Evolutionary conservation across 2,888 invertebrate genomes (phyloP).

Genomic region (Drosophila infuscata): DNA sequence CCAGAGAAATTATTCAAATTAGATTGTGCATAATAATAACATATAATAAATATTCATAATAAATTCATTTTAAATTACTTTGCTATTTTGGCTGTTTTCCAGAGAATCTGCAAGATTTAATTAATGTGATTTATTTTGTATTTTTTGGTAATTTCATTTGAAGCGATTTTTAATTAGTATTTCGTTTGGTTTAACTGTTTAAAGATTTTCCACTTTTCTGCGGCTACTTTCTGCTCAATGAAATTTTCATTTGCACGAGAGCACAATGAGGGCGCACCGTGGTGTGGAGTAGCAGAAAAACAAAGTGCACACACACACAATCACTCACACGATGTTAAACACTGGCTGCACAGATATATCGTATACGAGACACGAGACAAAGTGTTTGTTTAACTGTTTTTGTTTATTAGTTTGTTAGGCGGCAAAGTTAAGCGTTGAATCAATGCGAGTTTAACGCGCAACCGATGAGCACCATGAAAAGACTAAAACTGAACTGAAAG

Average conservation of each 20-base stretch:
- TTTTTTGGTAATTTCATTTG: conserved; percentile 56
- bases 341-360: conserved; percentile 14
- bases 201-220: conserved; percentile 78
- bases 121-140: conserved; percentile 11
- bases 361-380: conserved; percentile 56
- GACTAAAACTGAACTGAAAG: conserved; percentile 70
- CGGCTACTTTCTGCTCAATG: conserved; percentile 78
- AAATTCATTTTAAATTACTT: conserved; percentile 38
- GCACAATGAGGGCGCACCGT: conserved; percentile 78
- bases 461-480: conserved; percentile 69
- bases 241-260: conserved; percentile 80
- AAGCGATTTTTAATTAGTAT: conserved; percentile 54
- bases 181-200: conserved; percentile 52
- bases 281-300: conserved; percentile 48
- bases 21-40: background rate
- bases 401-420: conserved; percentile 63
- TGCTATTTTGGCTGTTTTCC: conserved; percentile 37
- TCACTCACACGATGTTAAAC: conserved; percentile 12
- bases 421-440: conserved; percentile 28
- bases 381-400: conserved; percentile 71
- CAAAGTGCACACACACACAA: conserved; percentile 46
- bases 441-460: conserved; percentile 40
- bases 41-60: conserved; percentile 3
- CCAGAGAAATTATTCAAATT: conserved; percentile 14
- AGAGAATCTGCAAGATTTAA: conserved; percentile 23